Evolutionary conservation across 2,113 vertebrate genomes (phyloP).

Genomic region (Hippoglossus stenolepis): DNA sequence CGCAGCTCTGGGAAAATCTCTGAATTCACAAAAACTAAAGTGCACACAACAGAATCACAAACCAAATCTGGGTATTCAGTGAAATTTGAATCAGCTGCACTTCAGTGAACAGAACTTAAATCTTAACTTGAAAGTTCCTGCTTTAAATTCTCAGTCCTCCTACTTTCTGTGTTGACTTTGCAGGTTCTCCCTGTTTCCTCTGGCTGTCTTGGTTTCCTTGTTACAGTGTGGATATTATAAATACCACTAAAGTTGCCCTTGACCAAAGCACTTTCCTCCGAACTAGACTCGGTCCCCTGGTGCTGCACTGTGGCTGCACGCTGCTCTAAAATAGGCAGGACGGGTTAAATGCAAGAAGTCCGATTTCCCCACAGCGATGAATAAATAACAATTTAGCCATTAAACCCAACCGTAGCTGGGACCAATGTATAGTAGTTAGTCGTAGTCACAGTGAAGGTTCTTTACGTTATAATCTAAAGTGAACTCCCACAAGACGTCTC

Average conservation of each 20-base stretch:
- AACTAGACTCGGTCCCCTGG: not conserved
- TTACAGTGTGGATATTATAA: not conserved
- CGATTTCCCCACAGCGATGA: not conserved
- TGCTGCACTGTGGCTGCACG: not conserved
- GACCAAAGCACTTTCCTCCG: not conserved
- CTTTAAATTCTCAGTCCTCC: too few species aligned
- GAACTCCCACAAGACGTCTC: not conserved
- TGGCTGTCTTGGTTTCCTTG: too few species aligned
- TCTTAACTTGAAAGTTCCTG: not conserved
- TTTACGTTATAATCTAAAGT: not conserved
- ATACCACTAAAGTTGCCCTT: not conserved
- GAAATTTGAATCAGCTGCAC: not conserved
- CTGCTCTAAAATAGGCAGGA: not conserved
- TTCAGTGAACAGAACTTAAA: not conserved
- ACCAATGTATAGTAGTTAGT: not conserved
- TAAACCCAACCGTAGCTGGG: not conserved
- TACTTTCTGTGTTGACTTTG: not conserved
- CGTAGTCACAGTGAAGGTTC: not conserved
- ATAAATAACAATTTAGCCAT: not conserved
- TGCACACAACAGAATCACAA: conserved; percentile 10
- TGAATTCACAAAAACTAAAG: conserved; percentile 28
- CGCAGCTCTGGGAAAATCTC: not conserved
- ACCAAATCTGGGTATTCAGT: conserved; percentile 7
- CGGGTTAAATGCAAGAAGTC: not conserved
- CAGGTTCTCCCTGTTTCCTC: too few species aligned